Percentiles rank a stretch among this genome's conserved stretches.
Conservation (phyloP, 2,797 vertebrate genomes). For the Acropternis orthonyx region DNA sequence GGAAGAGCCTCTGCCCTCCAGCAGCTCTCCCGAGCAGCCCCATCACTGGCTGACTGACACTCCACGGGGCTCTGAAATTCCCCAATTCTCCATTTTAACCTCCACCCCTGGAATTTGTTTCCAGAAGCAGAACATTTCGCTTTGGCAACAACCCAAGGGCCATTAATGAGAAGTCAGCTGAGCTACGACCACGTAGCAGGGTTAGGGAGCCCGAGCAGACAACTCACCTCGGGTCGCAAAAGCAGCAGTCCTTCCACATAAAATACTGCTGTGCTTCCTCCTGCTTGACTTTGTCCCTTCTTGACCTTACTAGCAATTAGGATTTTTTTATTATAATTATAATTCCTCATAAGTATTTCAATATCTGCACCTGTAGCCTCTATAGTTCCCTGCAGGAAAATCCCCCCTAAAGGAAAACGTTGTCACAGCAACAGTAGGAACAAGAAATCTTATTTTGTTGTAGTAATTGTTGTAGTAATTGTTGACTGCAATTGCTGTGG, state of each 20-base stretch:
- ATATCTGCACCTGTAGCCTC: not conserved
- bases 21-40: not conserved
- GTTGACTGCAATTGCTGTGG: not conserved
- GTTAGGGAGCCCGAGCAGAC: not conserved
- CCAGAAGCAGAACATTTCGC: conserved; percentile 12
- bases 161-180: not conserved
- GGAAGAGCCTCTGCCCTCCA: not conserved
- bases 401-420: not conserved
- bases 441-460: not conserved
- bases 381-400: not conserved
- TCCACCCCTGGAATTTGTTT: not conserved
- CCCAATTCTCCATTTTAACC: not conserved
- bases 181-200: not conserved
- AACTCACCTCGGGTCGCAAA: not conserved
- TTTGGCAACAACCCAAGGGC: conserved; percentile 4
- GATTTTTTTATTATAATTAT: not conserved
- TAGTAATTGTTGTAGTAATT: not conserved
- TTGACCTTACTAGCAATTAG: not conserved
- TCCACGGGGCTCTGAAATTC: not conserved
- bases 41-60: not conserved
- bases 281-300: not conserved
- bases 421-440: not conserved
- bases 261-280: not conserved
- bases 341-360: not conserved
- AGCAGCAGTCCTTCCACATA: not conserved